Evolutionary conservation across 2,797 vertebrate species (phyloP), one percentile per base, ranked within the genome.

Genomic region (Numenius phaeopus): DNA sequence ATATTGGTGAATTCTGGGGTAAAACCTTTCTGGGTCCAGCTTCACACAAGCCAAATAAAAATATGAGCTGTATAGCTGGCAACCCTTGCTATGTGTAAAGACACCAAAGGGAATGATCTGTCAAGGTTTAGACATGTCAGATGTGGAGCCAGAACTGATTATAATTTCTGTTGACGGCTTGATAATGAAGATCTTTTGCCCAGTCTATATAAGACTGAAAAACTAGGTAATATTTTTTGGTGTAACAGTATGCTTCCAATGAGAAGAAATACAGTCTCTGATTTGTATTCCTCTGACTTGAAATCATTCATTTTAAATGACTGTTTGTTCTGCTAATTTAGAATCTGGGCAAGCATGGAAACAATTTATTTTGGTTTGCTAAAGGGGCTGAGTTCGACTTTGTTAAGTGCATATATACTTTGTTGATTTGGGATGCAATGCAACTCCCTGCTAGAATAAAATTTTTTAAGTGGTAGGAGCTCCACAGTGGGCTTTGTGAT

Each of bases 221-320:
- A 75, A 49, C 40, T 37, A 37, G 57, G 69, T 27, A 85, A 50
- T 75, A 59, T 44, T 65, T 94, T 90, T 44, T 83, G 3, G 32
- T 69, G 26, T 61, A 81, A 71, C 61, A 58, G n/a, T 87, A 58
- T 83, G 89, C 49, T 87, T 89, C 40, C 85, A 88, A 22, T 26
- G 22, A 89, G 57, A 89, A 90, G 87, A 91, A 94, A 67, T 61
- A 84, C 20, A 65, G 30, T 14, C 49, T 61, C 84, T 85, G 87
- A 90, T 95, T 91, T 96, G 91, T 94, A 95, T 95, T 94, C 89
- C 50, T 89, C 72, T 92, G 91, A 83, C 89, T 91, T 78, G 79
- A 95, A 97, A 95, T 95, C 61, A 94, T 95, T 96, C 79, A 91
- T 96, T 97, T 97, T 85, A 94, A 97, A 94, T 94, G 84, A 92